A percentile compares a stretch with the other conserved stretches of the same genome.
phyloP scores from a whole-genome alignment of 1,140 invertebrate genomes.

The Camponotus pennsylvanicus region DNA sequence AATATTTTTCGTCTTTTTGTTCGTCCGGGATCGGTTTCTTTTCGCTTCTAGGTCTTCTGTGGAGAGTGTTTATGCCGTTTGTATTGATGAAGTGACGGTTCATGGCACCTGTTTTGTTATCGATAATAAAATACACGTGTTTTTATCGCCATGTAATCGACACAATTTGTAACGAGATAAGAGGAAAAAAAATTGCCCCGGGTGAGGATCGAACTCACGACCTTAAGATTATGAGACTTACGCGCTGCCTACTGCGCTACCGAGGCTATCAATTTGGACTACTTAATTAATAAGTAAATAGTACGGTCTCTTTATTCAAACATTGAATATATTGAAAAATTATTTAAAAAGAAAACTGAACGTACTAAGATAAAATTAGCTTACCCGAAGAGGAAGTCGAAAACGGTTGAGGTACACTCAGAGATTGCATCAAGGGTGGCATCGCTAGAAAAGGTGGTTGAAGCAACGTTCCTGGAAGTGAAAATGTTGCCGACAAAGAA shows the following conservation, averaged over 20 bases:
- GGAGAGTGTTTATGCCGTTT: constrained; percentile 75
- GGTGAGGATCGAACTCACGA: constrained; percentile 98
- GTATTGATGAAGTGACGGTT: constrained; percentile 76
- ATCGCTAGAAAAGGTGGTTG: constrained; percentile 71
- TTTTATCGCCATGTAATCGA: background rate
- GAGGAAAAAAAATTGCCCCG: constrained; percentile 90
- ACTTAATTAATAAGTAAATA: background rate
- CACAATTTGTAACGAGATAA: background rate
- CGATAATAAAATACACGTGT: background rate
- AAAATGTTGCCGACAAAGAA: constrained; percentile 66
- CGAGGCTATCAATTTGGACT: constrained; percentile 87
- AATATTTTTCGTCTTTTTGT: constrained; percentile 96
- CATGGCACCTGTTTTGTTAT: constrained; percentile 59
- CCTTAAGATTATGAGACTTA: constrained; percentile 99
- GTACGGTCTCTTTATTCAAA: background rate
- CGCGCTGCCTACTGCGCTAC: constrained; percentile 98
- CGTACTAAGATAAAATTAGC: background rate
- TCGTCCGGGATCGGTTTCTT: constrained; percentile 95
- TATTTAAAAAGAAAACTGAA: background rate
- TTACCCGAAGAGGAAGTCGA: constrained; percentile 59
- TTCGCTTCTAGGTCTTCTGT: constrained; percentile 90
- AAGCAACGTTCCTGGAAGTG: constrained; percentile 69
- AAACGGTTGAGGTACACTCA: constrained; percentile 70
- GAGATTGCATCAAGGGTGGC: constrained; percentile 71
- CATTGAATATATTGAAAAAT: background rate